A percentile compares a stretch with the other conserved stretches of the same genome.
Evolutionary conservation across 2,113 vertebrate genomes (phyloP).

Genomic region (Monopterus albus): DNA sequence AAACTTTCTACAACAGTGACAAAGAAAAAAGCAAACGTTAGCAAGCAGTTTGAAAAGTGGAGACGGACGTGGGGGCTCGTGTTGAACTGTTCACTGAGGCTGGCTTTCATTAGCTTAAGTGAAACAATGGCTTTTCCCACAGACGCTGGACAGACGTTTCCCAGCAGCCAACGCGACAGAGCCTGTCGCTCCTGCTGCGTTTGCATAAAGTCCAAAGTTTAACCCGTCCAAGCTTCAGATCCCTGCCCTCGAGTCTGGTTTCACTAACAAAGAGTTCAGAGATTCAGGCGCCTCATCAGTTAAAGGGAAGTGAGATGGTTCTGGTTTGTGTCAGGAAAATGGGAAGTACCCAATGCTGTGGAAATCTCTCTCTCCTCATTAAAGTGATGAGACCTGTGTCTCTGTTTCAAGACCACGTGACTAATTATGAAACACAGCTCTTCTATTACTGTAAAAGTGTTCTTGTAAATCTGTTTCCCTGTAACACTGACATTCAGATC

Average conservation of each 20-base stretch:
- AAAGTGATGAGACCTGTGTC: too few relatives aligned
- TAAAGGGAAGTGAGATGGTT: background rate
- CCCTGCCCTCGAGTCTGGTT: background rate
- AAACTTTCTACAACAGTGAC: conserved; percentile 65
- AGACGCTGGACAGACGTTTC: conserved; percentile 24
- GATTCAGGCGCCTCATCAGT: background rate
- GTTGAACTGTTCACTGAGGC: conserved; percentile 4
- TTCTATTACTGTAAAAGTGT: background rate
- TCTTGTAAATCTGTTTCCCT: too few relatives aligned
- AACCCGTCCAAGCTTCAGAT: background rate
- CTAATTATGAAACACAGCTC: background rate
- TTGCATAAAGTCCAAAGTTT: conserved; percentile 50
- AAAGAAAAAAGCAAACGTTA: conserved; percentile 39
- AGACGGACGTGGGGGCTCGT: conserved; percentile 10
- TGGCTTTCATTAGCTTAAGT: conserved; percentile 7
- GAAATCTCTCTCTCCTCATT: too few relatives aligned
- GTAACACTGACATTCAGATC: too few relatives aligned
- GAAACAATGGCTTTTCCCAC: conserved; percentile 28
- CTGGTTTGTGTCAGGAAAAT: too few relatives aligned
- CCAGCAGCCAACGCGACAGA: background rate
- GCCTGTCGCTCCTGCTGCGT: conserved; percentile 15
- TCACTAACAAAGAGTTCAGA: background rate
- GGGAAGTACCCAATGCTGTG: too few relatives aligned
- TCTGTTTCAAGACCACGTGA: too few relatives aligned
- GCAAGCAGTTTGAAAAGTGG: conserved; percentile 52